A percentile compares a stretch with the other conserved stretches of the same genome.
Conservation (phyloP, 2,113 vertebrate species). For the Hippolais icterina region DNA sequence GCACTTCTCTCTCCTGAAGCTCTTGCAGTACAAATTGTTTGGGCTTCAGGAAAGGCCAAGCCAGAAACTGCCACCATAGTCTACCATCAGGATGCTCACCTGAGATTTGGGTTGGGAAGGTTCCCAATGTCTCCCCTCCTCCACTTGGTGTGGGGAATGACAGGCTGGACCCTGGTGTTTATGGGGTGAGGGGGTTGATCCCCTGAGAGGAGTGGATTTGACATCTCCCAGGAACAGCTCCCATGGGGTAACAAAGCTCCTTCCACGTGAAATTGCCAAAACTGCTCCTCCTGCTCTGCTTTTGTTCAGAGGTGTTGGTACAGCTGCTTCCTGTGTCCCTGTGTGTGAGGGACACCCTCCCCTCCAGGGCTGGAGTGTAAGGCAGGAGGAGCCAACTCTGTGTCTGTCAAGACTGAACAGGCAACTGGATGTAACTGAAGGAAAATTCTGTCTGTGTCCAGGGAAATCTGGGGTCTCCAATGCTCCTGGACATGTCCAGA, state of each 20-base stretch:
- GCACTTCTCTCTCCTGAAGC: background rate
- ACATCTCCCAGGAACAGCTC: background rate
- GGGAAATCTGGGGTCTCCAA: background rate
- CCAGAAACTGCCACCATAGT: background rate
- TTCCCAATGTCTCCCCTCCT: background rate
- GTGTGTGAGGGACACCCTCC: background rate
- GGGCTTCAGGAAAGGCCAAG: background rate
- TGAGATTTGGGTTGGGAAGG: background rate
- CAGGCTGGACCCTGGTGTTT: background rate
- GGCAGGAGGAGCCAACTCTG: background rate
- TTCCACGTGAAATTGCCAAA: fast-evolving
- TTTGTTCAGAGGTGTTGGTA: background rate
- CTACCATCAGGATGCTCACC: background rate
- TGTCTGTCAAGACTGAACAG: background rate
- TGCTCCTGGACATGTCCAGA: fast-evolving
- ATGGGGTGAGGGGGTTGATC: background rate
- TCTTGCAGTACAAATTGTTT: background rate
- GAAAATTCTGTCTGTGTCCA: background rate
- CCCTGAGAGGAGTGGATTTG: background rate
- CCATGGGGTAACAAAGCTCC: fast-evolving
- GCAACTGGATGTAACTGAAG: background rate
- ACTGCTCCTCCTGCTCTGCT: background rate
- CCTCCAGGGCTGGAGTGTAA: fast-evolving
- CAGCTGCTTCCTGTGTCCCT: background rate
- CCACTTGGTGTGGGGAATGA: background rate